Evolutionary conservation across 2,888 invertebrate species (phyloP), one percentile per base, ranked within the genome.

Genomic region (Macrophya alboannulata): DNA sequence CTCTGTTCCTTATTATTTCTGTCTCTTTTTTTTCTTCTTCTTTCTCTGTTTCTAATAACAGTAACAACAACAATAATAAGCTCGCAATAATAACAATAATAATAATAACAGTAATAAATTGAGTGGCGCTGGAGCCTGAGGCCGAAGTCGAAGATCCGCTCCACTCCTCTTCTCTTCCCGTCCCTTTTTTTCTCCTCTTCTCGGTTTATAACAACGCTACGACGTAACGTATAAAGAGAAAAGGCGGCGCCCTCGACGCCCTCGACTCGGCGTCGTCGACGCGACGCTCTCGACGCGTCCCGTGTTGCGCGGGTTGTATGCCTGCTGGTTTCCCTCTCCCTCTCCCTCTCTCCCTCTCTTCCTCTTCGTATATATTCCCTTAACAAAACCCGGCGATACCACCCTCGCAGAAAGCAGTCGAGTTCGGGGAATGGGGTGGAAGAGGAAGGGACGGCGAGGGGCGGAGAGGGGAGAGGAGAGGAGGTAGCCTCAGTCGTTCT

Each of bases 401-500:
- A 83, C 83, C 83, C 83, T 68, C 48, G 48, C 68, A 51, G 83
- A 83, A 83, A 48, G 48, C 83, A 68, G 65, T 86, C 85, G 87
- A 88, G 86, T 87, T 81, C 71, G 86, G 83, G 87, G 68, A 45
- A 76, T 17, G 68, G 55, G n/a, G 8, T 55, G n/a, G 55, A 21
- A 12, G 6, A 21, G 25, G 25, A 25, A 0, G 25, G 25, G 62
- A 9, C 0, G 21, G 21, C 5, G n/a, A 21, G n/a, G n/a, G 59
- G 48, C 4, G 4, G 12, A 1, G 8, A 25, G 25, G 62, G 4
- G 25, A 25, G 1, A 12, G 21, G 25, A 21, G 9, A 48, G 82
- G 43, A 62, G 74, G 83, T n/a, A 83, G 83, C 83, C 48, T 51
- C 71, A 87, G 84, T 85, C 89, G 89, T 91, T 89, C 89, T 89